These are phyloP conservation scores for Pelochelys cantorii DNA, from an alignment of 2,797 vertebrate genomes.

Conservation along the genomic window DNA sequence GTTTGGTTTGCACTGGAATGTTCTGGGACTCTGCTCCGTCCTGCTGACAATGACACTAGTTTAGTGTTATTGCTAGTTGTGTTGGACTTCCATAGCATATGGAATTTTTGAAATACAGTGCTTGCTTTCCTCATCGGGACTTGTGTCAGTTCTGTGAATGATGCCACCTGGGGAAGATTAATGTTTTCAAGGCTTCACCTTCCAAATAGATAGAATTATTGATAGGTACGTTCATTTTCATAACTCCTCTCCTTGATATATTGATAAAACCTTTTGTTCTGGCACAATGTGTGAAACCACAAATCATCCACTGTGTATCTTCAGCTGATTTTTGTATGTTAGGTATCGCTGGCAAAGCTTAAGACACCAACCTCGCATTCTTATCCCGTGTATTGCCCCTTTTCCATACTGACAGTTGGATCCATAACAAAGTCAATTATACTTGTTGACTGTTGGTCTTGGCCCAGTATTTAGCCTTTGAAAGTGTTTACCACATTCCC, in stretches of 20 bases:
- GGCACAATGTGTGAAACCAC: not conserved
- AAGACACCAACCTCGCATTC: not conserved
- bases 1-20: not conserved
- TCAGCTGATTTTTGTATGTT: not conserved
- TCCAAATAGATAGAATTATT: not conserved
- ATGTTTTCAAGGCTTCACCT: not conserved
- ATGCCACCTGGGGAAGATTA: not conserved
- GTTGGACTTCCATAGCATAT: not conserved
- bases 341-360: not conserved
- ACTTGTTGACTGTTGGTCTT: too few species aligned
- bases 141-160: not conserved
- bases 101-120: not conserved
- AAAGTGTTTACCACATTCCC: too few species aligned
- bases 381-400: rapidly evolving
- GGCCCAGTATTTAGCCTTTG: too few species aligned
- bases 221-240: not conserved
- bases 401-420: not conserved
- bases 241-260: not conserved
- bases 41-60: not conserved
- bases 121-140: not conserved
- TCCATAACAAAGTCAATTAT: not conserved
- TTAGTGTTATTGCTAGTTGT: not conserved
- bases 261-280: not conserved
- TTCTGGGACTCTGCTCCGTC: not conserved
- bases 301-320: not conserved